A percentile compares a stretch with the other conserved stretches of the same genome.
Conservation (phyloP, 2,113 vertebrate genomes). For the Podiceps cristatus region DNA sequence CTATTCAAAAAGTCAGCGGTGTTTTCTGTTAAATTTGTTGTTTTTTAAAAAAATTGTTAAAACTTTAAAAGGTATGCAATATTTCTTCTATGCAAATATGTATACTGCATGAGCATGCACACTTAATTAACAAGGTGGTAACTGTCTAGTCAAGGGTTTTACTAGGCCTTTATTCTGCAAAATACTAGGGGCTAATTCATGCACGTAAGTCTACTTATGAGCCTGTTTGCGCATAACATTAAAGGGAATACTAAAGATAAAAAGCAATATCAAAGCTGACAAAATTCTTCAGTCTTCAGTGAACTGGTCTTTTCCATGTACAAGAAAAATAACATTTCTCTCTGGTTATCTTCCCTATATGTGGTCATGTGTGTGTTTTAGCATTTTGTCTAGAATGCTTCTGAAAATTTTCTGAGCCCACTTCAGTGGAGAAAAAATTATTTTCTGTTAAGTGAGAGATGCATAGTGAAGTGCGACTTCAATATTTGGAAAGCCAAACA, state of each 20-base stretch:
- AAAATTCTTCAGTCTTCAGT: neutral
- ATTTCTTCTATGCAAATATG: neutral
- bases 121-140: neutral
- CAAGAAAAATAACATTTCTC: neutral
- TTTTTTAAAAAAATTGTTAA: neutral
- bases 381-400: neutral
- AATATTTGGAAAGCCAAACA: neutral
- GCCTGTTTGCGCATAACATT: neutral
- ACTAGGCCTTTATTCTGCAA: neutral
- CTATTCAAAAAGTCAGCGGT: neutral
- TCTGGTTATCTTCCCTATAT: neutral
- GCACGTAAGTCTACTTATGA: neutral
- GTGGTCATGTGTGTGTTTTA: neutral
- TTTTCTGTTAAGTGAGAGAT: neutral
- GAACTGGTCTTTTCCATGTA: fast-evolving
- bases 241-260: neutral
- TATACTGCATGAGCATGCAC: neutral
- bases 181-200: neutral
- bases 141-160: neutral
- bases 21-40: neutral
- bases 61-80: neutral
- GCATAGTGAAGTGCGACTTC: fast-evolving
- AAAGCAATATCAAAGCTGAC: fast-evolving
- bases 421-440: neutral
- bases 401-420: neutral